Percentiles rank a stretch among this genome's conserved stretches.
Evolutionary conservation across 2,113 vertebrate genomes (phyloP).

Genomic region (Myrmecobius fasciatus): DNA sequence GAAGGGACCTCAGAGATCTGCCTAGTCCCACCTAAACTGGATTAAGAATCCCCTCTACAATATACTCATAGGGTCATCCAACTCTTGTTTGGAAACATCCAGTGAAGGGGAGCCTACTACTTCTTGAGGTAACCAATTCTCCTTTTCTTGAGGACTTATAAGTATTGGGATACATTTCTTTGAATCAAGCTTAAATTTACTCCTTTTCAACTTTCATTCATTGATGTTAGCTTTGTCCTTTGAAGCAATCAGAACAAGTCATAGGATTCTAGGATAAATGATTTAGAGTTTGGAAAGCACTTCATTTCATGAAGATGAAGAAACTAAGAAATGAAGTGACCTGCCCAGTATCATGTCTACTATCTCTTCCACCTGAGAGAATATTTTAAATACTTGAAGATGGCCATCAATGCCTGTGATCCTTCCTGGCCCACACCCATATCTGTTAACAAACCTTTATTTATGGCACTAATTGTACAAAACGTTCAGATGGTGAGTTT

Average conservation of each 20-base stretch:
- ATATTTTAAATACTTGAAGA: neutral
- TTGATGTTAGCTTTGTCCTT: neutral
- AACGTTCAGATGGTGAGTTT: constrained; percentile 36
- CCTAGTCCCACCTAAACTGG: neutral
- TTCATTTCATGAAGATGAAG: neutral
- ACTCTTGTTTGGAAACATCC: neutral
- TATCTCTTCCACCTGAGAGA: neutral
- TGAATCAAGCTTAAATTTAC: neutral
- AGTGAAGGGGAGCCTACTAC: neutral
- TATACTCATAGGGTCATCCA: neutral
- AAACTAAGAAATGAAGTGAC: neutral
- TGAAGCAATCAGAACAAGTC: neutral
- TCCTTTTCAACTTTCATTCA: neutral
- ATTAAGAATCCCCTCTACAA: neutral
- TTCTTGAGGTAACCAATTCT: neutral
- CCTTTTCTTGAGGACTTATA: neutral
- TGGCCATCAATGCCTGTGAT: neutral
- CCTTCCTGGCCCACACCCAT: neutral
- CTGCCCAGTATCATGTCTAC: neutral
- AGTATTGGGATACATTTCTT: neutral
- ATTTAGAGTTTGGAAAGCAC: neutral
- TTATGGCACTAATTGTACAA: constrained; percentile 14
- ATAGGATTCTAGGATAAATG: neutral
- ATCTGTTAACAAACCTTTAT: constrained; percentile 43
- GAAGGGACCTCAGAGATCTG: neutral